phyloP scores from a whole-genome alignment of 2,113 vertebrate species.

The Brachyistius frenatus region DNA sequence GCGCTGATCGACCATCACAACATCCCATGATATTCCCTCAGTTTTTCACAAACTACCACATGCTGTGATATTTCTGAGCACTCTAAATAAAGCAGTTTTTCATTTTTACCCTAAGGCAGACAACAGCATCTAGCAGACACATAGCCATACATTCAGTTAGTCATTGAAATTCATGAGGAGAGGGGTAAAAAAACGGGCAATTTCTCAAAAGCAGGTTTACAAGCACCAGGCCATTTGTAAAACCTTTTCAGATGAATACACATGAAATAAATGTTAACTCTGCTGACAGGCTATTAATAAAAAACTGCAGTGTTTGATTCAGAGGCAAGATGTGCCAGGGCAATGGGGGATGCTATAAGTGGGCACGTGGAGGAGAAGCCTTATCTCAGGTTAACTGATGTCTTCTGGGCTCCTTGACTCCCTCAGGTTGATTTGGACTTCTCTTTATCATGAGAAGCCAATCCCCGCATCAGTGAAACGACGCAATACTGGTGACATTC shows the following conservation, averaged over 20 bases:
- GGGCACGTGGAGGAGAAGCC: conserved; percentile 23
- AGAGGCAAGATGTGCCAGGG: conserved; percentile 57
- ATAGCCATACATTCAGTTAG: conserved; percentile 46
- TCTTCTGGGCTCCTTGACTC: conserved; percentile 55
- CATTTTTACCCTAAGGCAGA: conserved; percentile 43
- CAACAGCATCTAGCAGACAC: conserved; percentile 45
- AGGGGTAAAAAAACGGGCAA: conserved; percentile 57
- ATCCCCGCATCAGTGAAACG: conserved; percentile 39
- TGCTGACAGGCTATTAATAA: conserved; percentile 82
- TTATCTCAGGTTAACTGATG: conserved; percentile 61
- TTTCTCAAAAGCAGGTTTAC: conserved; percentile 76
- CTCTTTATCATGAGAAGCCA: conserved; percentile 43
- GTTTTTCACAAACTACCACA: conserved; percentile 59
- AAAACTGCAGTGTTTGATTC: conserved; percentile 74
- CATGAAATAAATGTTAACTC: conserved; percentile 83
- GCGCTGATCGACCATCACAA: conserved; percentile 22
- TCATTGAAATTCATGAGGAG: conserved; percentile 80
- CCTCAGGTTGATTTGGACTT: conserved; percentile 45
- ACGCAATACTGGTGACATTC: conserved; percentile 17
- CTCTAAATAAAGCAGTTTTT: conserved; percentile 70
- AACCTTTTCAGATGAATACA: conserved; percentile 78
- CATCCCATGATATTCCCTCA: conserved; percentile 32
- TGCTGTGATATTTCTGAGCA: conserved; percentile 47
- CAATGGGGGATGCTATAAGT: conserved; percentile 40
- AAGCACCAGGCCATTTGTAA: conserved; percentile 78